Percentiles rank a stretch among this genome's conserved stretches.
These are phyloP conservation scores for Chiloscyllium plagiosum DNA, from an alignment of 2,113 vertebrate genomes.

Conservation along the genomic window DNA sequence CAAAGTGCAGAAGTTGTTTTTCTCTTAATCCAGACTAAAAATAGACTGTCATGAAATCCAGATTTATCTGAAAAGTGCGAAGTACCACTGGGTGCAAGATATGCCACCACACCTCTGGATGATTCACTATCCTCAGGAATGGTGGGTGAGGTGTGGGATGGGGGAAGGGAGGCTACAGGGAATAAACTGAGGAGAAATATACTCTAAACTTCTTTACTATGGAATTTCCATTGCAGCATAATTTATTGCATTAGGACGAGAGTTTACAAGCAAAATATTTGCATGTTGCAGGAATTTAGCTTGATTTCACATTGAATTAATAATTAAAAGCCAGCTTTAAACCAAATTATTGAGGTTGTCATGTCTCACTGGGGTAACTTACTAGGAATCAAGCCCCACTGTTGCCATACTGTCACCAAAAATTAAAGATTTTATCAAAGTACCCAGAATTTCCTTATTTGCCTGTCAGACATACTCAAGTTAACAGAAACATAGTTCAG, in stretches of 20 bases:
- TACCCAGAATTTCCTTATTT: no score
- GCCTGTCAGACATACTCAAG: no score
- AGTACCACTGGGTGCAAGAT: neutral
- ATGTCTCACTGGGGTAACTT: no score
- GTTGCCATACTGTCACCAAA: no score
- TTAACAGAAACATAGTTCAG: no score
- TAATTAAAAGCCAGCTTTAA: neutral
- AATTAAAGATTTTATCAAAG: no score
- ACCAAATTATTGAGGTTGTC: neutral
- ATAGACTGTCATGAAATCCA: neutral
- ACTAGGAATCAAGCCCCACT: no score
- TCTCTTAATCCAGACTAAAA: neutral
- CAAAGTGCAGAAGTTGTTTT: neutral
- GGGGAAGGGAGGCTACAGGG: neutral
- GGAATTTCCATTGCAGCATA: neutral
- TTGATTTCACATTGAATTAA: neutral
- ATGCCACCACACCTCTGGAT: neutral
- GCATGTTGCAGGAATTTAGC: neutral
- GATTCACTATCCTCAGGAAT: neutral
- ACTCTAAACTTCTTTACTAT: neutral
- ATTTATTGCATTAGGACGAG: neutral
- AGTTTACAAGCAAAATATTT: neutral
- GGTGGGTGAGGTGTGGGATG: neutral
- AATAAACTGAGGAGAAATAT: neutral
- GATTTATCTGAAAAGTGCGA: neutral